Conservation (phyloP, 2,797 vertebrate genomes). For the Megalops cyprinoides region DNA sequence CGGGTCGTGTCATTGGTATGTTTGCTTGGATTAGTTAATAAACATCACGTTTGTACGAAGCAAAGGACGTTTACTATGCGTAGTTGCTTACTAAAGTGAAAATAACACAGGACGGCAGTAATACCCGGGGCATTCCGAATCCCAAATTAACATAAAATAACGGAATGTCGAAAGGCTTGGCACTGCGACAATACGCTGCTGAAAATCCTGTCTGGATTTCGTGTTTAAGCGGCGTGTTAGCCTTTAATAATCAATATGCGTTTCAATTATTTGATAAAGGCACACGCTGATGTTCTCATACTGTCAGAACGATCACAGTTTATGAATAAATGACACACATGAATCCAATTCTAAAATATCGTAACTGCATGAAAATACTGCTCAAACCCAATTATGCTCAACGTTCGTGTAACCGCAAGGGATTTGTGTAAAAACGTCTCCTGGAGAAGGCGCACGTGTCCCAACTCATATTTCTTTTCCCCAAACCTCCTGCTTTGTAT, state of each 20-base stretch:
- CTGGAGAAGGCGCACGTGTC: slow-evolving; percentile 54
- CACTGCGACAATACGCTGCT: not conserved
- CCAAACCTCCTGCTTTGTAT: slow-evolving; percentile 46
- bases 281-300: slow-evolving; percentile 4
- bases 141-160: not conserved
- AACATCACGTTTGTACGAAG: not conserved
- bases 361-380: slow-evolving; percentile 31
- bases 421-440: slow-evolving; percentile 30
- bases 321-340: not conserved
- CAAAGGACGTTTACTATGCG: not conserved
- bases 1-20: not conserved
- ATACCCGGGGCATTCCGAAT: not conserved
- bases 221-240: too few relatives aligned
- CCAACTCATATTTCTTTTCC: slow-evolving; percentile 48
- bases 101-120: not conserved
- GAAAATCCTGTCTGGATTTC: not conserved
- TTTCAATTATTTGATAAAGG: not conserved
- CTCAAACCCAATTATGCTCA: slow-evolving; percentile 40
- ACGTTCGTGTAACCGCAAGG: slow-evolving; percentile 32
- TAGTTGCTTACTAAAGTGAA: too few relatives aligned
- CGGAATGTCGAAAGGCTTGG: not conserved
- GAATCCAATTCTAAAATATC: not conserved
- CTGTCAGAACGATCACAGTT: not conserved
- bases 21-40: not conserved
- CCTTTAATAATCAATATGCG: not conserved